Conservation (phyloP, 2,113 vertebrate species). For the Gambusia affinis region DNA sequence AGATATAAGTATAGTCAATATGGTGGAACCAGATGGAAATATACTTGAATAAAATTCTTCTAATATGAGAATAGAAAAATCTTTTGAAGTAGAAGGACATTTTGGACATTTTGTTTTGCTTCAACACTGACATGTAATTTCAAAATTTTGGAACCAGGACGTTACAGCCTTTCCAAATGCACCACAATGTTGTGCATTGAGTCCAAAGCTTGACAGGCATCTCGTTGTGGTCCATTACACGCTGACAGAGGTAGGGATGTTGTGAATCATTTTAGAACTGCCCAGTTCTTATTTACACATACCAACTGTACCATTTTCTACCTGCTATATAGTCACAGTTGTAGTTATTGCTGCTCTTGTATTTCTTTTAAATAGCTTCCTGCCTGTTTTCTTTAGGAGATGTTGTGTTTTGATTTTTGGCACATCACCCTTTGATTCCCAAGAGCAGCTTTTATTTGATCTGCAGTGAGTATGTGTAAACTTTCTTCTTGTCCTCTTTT, state of each 20-base stretch:
- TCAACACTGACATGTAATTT: neutral
- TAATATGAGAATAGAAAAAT: neutral
- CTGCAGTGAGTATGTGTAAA: conserved; percentile 53
- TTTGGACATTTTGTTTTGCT: neutral
- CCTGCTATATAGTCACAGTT: conserved; percentile 44
- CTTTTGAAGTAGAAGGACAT: neutral
- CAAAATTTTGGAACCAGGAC: neutral
- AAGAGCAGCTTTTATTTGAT: conserved; percentile 48
- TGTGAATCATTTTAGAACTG: conserved; percentile 17
- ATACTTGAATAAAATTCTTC: neutral
- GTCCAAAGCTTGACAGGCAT: conserved; percentile 6
- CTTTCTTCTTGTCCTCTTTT: conserved; percentile 24
- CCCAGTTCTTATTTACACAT: conserved; percentile 14
- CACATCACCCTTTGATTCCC: conserved; percentile 27
- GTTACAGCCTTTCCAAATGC: neutral
- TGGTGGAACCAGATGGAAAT: neutral
- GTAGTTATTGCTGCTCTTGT: conserved; percentile 48
- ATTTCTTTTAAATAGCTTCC: conserved; percentile 48
- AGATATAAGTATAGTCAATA: neutral
- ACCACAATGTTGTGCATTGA: neutral
- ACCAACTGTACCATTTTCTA: conserved; percentile 16
- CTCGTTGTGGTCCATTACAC: neutral
- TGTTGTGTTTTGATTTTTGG: conserved; percentile 34
- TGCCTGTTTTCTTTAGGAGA: conserved; percentile 33
- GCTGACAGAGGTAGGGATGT: conserved; percentile 13